Percentiles rank a stretch among this genome's conserved stretches.
Evolutionary conservation across 2,888 invertebrate genomes (phyloP).

Genomic region (Polia nebulosa): DNA sequence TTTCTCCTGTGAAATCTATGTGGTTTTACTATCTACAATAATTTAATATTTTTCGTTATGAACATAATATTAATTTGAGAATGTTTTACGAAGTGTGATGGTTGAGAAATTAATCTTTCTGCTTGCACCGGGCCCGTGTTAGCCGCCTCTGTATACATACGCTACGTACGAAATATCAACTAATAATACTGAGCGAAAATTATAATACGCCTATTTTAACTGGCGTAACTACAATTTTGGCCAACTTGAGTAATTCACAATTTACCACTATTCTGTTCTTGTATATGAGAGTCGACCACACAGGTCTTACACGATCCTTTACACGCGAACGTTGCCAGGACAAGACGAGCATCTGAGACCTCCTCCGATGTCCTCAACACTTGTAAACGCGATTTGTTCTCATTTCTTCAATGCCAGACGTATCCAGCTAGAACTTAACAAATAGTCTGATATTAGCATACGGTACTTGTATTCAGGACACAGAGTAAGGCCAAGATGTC

Average conservation of each 20-base stretch:
- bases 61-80: slow-evolving; percentile 57
- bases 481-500: slow-evolving; percentile 36
- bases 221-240: slow-evolving; percentile 87
- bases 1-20: slow-evolving; percentile 84
- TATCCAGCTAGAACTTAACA: not conserved
- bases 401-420: slow-evolving; percentile 7
- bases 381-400: not conserved
- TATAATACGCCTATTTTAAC: slow-evolving; percentile 82
- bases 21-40: slow-evolving; percentile 76
- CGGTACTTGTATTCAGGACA: slow-evolving; percentile 32
- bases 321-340: slow-evolving; percentile 35
- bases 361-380: slow-evolving; percentile 24
- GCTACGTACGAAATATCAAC: slow-evolving; percentile 78
- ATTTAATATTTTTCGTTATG: slow-evolving; percentile 57
- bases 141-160: slow-evolving; percentile 73
- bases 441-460: slow-evolving; percentile 1
- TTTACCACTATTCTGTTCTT: slow-evolving; percentile 68
- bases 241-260: slow-evolving; percentile 86
- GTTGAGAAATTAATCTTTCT: slow-evolving; percentile 69
- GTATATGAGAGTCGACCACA: slow-evolving; percentile 66
- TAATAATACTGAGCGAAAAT: slow-evolving; percentile 89
- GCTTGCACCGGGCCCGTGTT: slow-evolving; percentile 84
- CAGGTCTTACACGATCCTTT: slow-evolving; percentile 57
- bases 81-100: slow-evolving; percentile 69
- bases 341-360: slow-evolving; percentile 24